Conservation (phyloP, 1,140 invertebrate genomes). For the Philaenus spumarius region DNA sequence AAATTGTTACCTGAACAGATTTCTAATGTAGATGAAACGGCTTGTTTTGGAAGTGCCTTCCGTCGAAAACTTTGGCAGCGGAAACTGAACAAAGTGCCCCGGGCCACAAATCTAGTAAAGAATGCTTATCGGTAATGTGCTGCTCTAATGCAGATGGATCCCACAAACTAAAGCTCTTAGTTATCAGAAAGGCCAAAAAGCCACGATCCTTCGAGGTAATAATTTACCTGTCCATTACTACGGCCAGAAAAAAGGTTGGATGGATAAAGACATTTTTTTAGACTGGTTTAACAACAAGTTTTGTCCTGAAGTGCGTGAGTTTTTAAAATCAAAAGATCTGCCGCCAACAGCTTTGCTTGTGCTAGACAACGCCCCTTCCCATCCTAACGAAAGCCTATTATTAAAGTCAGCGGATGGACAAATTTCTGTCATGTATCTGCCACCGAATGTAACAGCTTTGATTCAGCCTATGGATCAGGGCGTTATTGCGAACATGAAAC, state of each 20-base stretch:
- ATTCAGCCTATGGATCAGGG: too few relatives aligned
- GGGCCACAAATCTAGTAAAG: too few relatives aligned
- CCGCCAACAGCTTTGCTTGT: slow-evolving; percentile 7
- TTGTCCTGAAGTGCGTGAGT: too few relatives aligned
- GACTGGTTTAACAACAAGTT: too few relatives aligned
- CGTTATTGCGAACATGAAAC: too few relatives aligned
- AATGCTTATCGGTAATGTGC: too few relatives aligned
- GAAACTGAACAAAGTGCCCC: too few relatives aligned
- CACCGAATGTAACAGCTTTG: slow-evolving; percentile 12
- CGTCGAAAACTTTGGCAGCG: slow-evolving; percentile 14
- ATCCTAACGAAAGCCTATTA: slow-evolving; percentile 11
- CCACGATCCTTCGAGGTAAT: background rate
- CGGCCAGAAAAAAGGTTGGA: too few relatives aligned
- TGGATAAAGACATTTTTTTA: background rate
- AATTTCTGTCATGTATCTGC: too few relatives aligned
- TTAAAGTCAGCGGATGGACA: background rate
- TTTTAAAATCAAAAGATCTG: too few relatives aligned
- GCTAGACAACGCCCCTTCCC: background rate
- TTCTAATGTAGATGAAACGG: slow-evolving; percentile 9
- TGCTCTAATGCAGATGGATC: too few relatives aligned
- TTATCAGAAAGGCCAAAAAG: slow-evolving; percentile 16
- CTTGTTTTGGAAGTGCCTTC: background rate
- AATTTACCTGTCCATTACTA: slow-evolving; percentile 15
- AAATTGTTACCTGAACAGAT: too few relatives aligned
- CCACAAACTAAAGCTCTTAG: slow-evolving; percentile 14